Base-by-base conservation (phyloP, 2,113 vertebrate species). In the Paedocypris sp. region DNA sequence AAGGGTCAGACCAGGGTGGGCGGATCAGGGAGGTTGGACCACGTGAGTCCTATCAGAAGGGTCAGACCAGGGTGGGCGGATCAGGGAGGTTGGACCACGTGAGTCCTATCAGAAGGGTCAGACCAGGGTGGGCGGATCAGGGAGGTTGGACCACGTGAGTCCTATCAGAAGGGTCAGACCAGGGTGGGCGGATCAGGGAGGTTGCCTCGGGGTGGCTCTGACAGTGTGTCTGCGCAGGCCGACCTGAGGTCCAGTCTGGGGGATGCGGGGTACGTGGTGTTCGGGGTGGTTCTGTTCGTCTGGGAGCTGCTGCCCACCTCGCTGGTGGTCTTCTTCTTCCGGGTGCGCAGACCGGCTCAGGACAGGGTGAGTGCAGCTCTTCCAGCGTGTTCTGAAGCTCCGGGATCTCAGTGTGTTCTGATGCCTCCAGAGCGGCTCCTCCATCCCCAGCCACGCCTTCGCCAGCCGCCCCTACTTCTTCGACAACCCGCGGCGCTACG, bases 221-320 rank as follows among this genome's bases (percentile, higher is more conserved):
- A n/a, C n/a, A n/a, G 18, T 23, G 48, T 54, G 25, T 18, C 38
- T 57, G 28, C 46, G 74, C 85, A 98, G 94, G 94, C 94, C 16
- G 94, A 98, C 68, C 67, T 98, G 69, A 89, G 88, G 80, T 90
- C 83, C 8, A 93, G 91, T 62, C 73, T 98, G 75, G 93, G 92
- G 1, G 89, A 97, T 18, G 83, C 87, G 0, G 92, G 93, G 38
- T 98, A 97, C 43, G 70, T 98, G 1, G 87, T 97, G 19, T 98
- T 97, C 0, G 94, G 94, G 4, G 87, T 97, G 74, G 84, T 98
- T 60, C 83, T 98, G 19, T 97, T 98, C 10, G 65, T 97, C 12
- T 98, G 94, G 94, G 94, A 98, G 68, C 90, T 98, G 39, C 76
- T 98, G 45, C 94, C 94, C 46, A 97, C 94, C n/a, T 90, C 91